Evolutionary conservation across 2,888 invertebrate genomes (phyloP), one percentile per base, ranked within the genome.

Genomic region (Rhabditoides inermis): DNA sequence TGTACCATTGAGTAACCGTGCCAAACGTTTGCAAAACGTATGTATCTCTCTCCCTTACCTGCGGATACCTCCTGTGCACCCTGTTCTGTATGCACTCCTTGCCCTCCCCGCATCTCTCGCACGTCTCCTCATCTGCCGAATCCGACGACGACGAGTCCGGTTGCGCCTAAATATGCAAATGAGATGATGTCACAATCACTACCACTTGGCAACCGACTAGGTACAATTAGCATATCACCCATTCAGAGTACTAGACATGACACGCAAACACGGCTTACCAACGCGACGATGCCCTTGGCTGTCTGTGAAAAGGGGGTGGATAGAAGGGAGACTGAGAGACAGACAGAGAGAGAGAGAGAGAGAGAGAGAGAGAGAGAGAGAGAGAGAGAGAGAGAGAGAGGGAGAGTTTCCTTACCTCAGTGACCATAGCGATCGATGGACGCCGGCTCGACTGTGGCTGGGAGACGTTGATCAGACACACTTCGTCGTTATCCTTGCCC

Each of bases 401-500:
- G n/a, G n/a, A n/a, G n/a, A n/a, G n/a, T 18, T 37, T 54, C 39
- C 46, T 58, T 25, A 56, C 62, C 36, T 66, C 63, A 0, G 58
- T 59, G 15, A 66, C 66, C 62, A 66, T 63, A 30, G 63, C 63
- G 30, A 66, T 63, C 7, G 61, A 61, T 4, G 66, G 64, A 10
- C 66, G 56, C 22, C 63, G 60, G 49, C 60, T 61, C 0, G 59
- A 56, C 23, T 60, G 55, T n/a, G 55, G 22, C 51, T 57, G 45
- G 30, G 60, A 60, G 2, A 66, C 60, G 46, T 66, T 63, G 32
- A 66, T 63, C 6, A 66, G 51, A 35, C 60, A 45, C 12, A 64
- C 57, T 32, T 66, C 63, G 55, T 66, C 63, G 12, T 58, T 63
- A 10, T 39, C n/a, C 40, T 39, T 1, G n/a, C n/a, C n/a, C n/a